Percentiles rank a stretch among this genome's conserved stretches.
Conservation (phyloP, 2,113 vertebrate genomes). For the Micromys minutus region DNA sequence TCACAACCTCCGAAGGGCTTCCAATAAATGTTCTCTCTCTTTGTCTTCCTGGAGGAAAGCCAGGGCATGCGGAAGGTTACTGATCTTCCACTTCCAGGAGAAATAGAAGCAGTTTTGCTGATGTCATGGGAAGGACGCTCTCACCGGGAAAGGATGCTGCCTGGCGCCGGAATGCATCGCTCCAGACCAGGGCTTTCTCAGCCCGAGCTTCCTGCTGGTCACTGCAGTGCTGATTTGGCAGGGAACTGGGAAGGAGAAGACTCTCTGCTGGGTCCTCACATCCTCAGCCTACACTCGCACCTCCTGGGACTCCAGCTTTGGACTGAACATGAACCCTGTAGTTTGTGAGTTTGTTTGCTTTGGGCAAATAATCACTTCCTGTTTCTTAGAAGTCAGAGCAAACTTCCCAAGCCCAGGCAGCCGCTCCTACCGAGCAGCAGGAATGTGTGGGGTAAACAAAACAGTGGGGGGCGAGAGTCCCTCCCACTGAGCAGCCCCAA, state of each 20-base stretch:
- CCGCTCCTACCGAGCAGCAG: conserved; percentile 47
- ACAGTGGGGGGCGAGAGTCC: background rate
- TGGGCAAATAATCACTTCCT: conserved; percentile 81
- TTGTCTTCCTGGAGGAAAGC: background rate
- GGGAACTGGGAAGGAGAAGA: background rate
- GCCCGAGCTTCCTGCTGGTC: conserved; percentile 45
- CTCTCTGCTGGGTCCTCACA: conserved; percentile 12
- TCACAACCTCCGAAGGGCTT: background rate
- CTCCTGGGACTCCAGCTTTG: conserved; percentile 71
- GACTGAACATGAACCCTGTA: conserved; percentile 74
- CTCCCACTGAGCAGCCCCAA: conserved; percentile 5
- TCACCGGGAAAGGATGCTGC: conserved; percentile 20
- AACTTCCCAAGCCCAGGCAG: conserved; percentile 73
- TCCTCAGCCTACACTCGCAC: conserved; percentile 60
- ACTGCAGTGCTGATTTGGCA: background rate
- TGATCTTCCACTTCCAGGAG: conserved; percentile 22
- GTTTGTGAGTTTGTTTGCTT: conserved; percentile 80
- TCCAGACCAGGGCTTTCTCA: background rate
- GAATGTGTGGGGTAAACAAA: conserved; percentile 74
- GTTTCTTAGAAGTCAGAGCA: conserved; percentile 79
- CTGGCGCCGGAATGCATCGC: background rate
- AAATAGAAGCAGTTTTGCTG: conserved; percentile 51
- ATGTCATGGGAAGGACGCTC: conserved; percentile 47
- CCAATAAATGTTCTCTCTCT: background rate
- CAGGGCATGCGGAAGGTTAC: background rate